Evolutionary conservation across 2,797 vertebrate genomes (phyloP), one percentile per base, ranked within the genome.

Genomic region (Selene dorsalis): DNA sequence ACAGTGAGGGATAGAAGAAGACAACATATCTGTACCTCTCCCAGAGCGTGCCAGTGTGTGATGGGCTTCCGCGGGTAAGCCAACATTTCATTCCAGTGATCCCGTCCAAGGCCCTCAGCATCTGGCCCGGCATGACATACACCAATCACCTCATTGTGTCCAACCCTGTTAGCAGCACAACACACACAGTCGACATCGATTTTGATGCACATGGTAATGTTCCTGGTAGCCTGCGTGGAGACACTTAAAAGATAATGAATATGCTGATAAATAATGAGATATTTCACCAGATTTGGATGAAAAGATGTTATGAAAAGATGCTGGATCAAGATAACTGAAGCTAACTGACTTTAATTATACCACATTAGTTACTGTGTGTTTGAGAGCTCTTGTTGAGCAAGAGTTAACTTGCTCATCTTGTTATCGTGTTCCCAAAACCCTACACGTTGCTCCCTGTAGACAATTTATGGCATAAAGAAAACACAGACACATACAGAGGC

Each of bases 11-110:
- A 61, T 56, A 28, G 47, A 63, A 73, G 16, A 14, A n/a, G 18
- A 56, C 38, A 26, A 59, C 22, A 8, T 45, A 53, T 32, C 4
- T 17, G 89, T 95, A 99, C 98, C 97, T 99, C 98, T 91, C 96
- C 89, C 39, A 99, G 93, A 14, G 96, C 94, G 67, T 99, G 98
- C 98, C 98, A 99, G 69, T 99, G 98, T 17, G 98, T 98, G 88
- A 99, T 98, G 73, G 98, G 98, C 77, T 99, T 99, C 52, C 98
- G 95, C 1, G 98, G 97, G 71, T 99, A 98, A 70, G 98, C 96
- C 91, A 99, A 53, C 98, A 99, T 99, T 92, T 99, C 98, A 1
- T 99, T 99, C 98, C 98, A 99, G 67, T 99, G 98, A 89, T 98
- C 97, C 77, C 97, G 95, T 80, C 98, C 98, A 35, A 99, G 96